These are phyloP conservation scores for Campodea augens DNA, from an alignment of 1,140 invertebrate species.

Conservation along the genomic window DNA sequence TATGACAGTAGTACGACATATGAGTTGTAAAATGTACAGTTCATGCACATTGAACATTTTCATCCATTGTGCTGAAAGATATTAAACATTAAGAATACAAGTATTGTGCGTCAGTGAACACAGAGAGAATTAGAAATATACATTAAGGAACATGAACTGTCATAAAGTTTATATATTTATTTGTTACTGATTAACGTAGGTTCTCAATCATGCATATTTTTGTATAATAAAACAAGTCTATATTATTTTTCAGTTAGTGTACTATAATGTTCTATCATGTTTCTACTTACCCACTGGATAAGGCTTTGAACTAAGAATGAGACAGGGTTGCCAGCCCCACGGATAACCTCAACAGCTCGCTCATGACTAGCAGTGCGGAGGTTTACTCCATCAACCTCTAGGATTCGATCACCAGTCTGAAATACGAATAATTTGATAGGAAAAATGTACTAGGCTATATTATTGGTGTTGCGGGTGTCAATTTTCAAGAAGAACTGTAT, in stretches of 20 bases:
- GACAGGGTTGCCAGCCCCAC: constrained; percentile 74
- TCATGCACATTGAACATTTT: no score
- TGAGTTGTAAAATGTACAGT: no score
- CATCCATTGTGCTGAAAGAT: no score
- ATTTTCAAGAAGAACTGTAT: no score
- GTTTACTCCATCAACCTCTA: constrained; percentile 85
- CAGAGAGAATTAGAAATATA: background rate
- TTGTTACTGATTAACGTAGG: background rate
- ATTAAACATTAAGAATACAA: background rate
- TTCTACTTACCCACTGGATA: constrained; percentile 47
- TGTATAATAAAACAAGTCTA: background rate
- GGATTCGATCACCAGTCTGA: constrained; percentile 68
- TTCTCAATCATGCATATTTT: no score
- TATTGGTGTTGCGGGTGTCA: no score
- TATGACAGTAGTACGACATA: no score
- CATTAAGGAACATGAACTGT: background rate
- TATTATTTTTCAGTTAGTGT: background rate
- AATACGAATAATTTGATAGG: constrained; percentile 17
- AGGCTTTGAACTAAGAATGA: constrained; percentile 83
- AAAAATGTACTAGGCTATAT: background rate
- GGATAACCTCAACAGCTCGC: constrained; percentile 85
- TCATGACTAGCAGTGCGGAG: constrained; percentile 80
- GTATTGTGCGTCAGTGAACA: background rate
- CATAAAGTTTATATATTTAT: background rate
- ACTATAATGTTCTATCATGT: background rate